These are phyloP conservation scores for Arctia plantaginis DNA, from an alignment of 2,888 invertebrate species.

Conservation along the genomic window DNA sequence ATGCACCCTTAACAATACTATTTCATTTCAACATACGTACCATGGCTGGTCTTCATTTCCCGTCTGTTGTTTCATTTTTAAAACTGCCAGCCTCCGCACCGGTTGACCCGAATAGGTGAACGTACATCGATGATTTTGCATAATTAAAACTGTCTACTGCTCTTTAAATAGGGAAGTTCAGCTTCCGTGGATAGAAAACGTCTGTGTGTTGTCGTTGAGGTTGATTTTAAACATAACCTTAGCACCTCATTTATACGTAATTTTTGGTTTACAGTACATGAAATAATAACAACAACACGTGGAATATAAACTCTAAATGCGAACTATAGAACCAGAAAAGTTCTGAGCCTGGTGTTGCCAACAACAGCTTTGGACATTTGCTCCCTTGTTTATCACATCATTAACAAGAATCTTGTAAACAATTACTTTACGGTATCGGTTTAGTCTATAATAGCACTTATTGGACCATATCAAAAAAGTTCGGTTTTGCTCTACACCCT, in stretches of 20 bases:
- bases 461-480: background rate
- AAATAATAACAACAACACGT: background rate
- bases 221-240: background rate
- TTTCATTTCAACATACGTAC: slow-evolving; percentile 60
- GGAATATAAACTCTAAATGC: background rate
- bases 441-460: background rate
- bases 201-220: background rate
- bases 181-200: slow-evolving; percentile 36
- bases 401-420: background rate
- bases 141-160: slow-evolving; percentile 75
- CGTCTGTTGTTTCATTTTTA: slow-evolving; percentile 76
- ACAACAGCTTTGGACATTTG: background rate
- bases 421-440: too few species aligned
- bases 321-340: background rate
- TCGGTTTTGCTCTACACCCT: too few species aligned
- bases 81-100: slow-evolving; percentile 64
- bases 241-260: background rate
- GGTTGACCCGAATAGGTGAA: slow-evolving; percentile 72
- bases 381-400: background rate
- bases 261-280: background rate
- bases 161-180: slow-evolving; percentile 57
- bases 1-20: slow-evolving; percentile 57
- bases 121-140: slow-evolving; percentile 74
- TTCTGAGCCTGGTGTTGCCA: background rate
- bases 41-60: slow-evolving; percentile 60